Percentiles rank a stretch among this genome's conserved stretches.
These are phyloP conservation scores for Peucedramus taeniatus DNA, from an alignment of 2,113 vertebrate species.

Conservation along the genomic window DNA sequence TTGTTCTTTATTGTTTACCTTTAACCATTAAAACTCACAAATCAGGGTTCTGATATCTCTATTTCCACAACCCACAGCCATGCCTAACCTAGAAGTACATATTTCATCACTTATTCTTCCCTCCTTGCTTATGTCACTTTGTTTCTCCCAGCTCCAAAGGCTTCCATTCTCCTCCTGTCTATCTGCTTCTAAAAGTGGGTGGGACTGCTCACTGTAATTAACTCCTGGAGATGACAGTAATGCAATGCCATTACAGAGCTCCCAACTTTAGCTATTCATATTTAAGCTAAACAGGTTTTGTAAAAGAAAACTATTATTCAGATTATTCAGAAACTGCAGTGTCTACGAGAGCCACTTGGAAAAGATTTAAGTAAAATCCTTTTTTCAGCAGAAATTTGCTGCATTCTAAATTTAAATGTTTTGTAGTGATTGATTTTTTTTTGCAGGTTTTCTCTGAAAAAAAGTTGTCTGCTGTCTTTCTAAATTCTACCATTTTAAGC, in stretches of 20 bases:
- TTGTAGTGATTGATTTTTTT: not conserved
- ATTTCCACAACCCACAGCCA: not conserved
- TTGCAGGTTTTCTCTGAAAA: not conserved
- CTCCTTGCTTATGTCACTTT: not conserved
- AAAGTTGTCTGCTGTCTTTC: not conserved
- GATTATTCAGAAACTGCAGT: conserved; percentile 5
- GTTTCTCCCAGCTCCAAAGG: not conserved
- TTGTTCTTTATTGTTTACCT: not conserved
- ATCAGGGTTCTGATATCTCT: not conserved
- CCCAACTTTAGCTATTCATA: conserved; percentile 40
- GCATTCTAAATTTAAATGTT: not conserved
- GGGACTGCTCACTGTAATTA: conserved; percentile 40
- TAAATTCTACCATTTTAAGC: not conserved
- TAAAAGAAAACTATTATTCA: conserved; percentile 39
- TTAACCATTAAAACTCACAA: not conserved
- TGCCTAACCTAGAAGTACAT: not conserved
- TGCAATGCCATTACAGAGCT: conserved; percentile 52
- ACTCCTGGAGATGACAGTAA: conserved; percentile 50
- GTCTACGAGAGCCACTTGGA: not conserved
- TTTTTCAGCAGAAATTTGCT: not conserved
- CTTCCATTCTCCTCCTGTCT: conserved; percentile 39
- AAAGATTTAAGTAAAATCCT: not conserved
- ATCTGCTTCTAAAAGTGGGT: conserved; percentile 32
- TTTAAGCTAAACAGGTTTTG: conserved; percentile 25
- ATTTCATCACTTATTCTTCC: not conserved